Evolutionary conservation across 1,140 invertebrate species (phyloP), one percentile per base, ranked within the genome.

Genomic region (Latrodectus geometricus): DNA sequence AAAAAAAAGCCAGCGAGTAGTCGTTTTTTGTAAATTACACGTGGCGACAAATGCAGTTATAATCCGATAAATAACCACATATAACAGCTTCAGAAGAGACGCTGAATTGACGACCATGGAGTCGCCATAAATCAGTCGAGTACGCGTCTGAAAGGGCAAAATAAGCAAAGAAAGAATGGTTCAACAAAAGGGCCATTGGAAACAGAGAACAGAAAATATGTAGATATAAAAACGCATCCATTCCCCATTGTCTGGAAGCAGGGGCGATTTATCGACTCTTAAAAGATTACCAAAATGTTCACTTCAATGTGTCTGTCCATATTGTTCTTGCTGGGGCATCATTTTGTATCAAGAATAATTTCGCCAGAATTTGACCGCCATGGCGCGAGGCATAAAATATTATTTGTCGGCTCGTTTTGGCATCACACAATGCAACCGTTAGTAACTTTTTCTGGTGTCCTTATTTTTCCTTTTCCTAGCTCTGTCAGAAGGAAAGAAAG

Each of bases 221-320:
- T 61, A 61, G 11, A 61, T 17, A 61, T 61, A 14, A 61, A 61
- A 61, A 61, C 54, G 17, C 23, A 20, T 56, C 77, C 48, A 79
- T 81, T 81, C 61, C 49, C 35, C 35, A 15, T 23, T 50, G 76
- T 61, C 21, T 14, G 20, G 49, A 0, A 20, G 54, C 54, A 61
- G 66, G n/a, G 61, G 68, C 66, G 23, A 81, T 81, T 81, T 81
- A 81, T 72, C 61, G 49, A 56, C 79, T 81, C 48, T 65, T 81
- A 81, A 81, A 81, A 72, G 79, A 81, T 81, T 81, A 81, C 79
- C 79, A 81, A 81, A 81, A 81, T 81, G 79, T 81, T 81, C 79
- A 54, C 21, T 54, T 72, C 79, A 23, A 48, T 20, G 79, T 52
- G 23, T 14, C 52, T 52, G 14, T 66, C 23, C 61, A 61, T 35